Evolutionary conservation across 2,113 vertebrate species (phyloP), one percentile per base, ranked within the genome.

Genomic region (Eptatretus burgeri): DNA sequence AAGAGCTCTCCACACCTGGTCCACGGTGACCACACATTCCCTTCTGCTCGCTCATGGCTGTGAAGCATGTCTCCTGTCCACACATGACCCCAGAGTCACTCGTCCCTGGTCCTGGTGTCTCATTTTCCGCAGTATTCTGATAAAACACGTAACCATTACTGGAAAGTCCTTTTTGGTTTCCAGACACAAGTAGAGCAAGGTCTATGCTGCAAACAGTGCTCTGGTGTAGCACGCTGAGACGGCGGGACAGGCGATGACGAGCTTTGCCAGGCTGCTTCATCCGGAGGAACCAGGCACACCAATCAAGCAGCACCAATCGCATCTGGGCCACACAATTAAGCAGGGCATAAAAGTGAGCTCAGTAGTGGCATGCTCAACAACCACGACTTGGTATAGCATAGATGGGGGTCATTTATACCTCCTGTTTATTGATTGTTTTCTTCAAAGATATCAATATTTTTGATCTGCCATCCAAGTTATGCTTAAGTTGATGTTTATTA

Each of bases 191-290:
- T 10, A 60, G 56, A 10, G 56, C 56, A 11, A 60, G 56, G 56
- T 60, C 56, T 20, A 60, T 17, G 56, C 56, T 60, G 56, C n/a
- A n/a, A 10, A 60, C 20, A 11, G n/a, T 60, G 56, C 20, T 60
- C n/a, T 20, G 56, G 56, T 60, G 56, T 12, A 60, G 56, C n/a
- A 60, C 20, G 56, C 70, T 68, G 27, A 78, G 80, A 64, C 77
- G 81, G 74, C 78, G 81, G 27, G 70, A 73, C 10, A 64, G 70
- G 13, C 70, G 70, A 65, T 76, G 79, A 51, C 69, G 74, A 10
- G 75, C 80, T 65, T 84, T 78, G 2, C 83, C 80, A 0, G 81
- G 82, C 51, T 85, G 84, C 67, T 81, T 88, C 83, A 88, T 88
- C 13, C 79, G 71, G 63, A 88, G 73, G 70, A 88, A 82, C 82